Evolutionary conservation across 2,113 vertebrate genomes (phyloP).

Genomic region (Ardeotis arabs): DNA sequence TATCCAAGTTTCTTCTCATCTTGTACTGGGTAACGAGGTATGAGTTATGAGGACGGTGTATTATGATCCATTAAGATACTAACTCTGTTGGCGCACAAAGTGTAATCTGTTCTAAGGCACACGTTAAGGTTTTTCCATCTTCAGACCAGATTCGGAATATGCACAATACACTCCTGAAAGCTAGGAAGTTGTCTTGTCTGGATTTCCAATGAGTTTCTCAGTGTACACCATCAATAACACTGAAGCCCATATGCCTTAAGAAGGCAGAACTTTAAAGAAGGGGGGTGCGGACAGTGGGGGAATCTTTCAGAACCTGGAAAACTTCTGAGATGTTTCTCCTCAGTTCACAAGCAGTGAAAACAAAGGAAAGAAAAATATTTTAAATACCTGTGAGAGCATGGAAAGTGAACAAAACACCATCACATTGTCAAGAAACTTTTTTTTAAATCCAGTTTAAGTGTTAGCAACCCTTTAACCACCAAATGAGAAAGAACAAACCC

Average conservation of each 20-base stretch:
- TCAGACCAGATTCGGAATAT: background rate
- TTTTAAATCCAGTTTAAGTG: background rate
- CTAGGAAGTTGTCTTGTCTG: background rate
- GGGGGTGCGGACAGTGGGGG: fast-evolving
- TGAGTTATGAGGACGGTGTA: background rate
- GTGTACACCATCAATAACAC: background rate
- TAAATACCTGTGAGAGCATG: background rate
- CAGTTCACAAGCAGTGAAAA: background rate
- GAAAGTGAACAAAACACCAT: background rate
- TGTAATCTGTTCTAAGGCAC: background rate
- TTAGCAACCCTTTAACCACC: background rate
- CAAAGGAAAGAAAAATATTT: background rate
- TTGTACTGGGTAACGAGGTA: background rate
- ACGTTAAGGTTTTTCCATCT: background rate
- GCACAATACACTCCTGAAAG: background rate
- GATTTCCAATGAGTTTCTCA: background rate
- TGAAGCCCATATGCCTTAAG: background rate
- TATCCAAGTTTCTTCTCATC: background rate
- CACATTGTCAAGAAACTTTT: background rate
- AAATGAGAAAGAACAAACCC: background rate
- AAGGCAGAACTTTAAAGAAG: background rate
- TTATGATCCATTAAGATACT: background rate
- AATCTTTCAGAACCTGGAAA: background rate
- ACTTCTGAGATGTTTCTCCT: background rate
- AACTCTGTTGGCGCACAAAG: background rate